Evolutionary conservation across 2,888 invertebrate genomes (phyloP).

Genomic region (Invenusta paracnida): DNA sequence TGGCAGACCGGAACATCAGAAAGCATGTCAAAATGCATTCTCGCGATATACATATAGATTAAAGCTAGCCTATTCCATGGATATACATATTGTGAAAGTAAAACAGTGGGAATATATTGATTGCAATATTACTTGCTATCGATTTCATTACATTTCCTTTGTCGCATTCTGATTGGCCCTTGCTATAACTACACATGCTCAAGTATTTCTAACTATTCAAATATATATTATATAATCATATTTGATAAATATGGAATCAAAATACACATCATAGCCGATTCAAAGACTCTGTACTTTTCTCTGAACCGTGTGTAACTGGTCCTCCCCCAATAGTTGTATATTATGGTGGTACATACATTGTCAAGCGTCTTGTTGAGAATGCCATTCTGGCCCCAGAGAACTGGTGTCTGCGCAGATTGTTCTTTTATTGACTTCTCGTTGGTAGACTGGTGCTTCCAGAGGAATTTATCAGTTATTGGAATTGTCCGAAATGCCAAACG

Average conservation of each 20-base stretch:
- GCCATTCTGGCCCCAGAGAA: background rate
- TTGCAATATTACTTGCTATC: too few relatives aligned
- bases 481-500: background rate
- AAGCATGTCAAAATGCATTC: background rate
- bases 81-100: background rate
- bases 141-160: too few relatives aligned
- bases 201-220: too few relatives aligned
- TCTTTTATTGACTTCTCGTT: background rate
- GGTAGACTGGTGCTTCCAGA: background rate
- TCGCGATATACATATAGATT: background rate
- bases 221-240: too few relatives aligned
- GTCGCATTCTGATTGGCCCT: too few relatives aligned
- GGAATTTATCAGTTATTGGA: background rate
- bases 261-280: too few relatives aligned
- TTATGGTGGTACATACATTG: background rate
- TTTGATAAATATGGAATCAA: too few relatives aligned
- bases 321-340: background rate
- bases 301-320: too few relatives aligned
- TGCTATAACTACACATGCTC: too few relatives aligned
- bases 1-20: background rate
- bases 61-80: background rate
- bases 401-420: background rate
- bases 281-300: background rate
- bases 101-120: background rate
- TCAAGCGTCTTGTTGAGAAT: background rate